A percentile compares a stretch with the other conserved stretches of the same genome.
Evolutionary conservation across 2,113 vertebrate genomes (phyloP).

Genomic region (Pedionomus torquatus): DNA sequence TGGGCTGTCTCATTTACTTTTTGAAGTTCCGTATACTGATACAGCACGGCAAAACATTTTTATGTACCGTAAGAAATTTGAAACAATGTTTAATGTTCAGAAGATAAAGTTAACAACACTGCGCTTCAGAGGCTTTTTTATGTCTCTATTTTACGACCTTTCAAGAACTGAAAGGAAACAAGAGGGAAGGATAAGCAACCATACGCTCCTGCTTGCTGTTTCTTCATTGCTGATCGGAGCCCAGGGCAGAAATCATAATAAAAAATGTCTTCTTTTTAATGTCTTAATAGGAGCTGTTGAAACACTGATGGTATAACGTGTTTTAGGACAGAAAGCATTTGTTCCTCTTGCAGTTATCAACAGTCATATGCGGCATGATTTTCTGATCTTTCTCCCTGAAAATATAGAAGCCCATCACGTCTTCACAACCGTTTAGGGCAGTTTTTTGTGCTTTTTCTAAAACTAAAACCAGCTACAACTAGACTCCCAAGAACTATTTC

Average conservation of each 20-base stretch:
- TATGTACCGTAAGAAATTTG: conserved; percentile 83
- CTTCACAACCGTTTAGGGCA: background rate
- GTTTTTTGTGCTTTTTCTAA: conserved; percentile 28
- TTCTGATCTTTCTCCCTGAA: conserved; percentile 46
- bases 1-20: conserved; percentile 79
- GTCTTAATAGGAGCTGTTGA: conserved; percentile 74
- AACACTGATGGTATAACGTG: conserved; percentile 68
- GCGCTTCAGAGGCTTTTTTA: conserved; percentile 73
- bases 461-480: background rate
- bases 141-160: conserved; percentile 74
- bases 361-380: conserved; percentile 57
- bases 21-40: conserved; percentile 83
- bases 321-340: conserved; percentile 75
- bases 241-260: conserved; percentile 69
- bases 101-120: conserved; percentile 79
- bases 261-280: conserved; percentile 60
- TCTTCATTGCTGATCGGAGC: conserved; percentile 59
- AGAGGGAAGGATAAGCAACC: conserved; percentile 57
- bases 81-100: conserved; percentile 87
- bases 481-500: background rate
- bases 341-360: conserved; percentile 72
- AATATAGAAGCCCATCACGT: background rate
- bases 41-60: conserved; percentile 80
- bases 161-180: conserved; percentile 68
- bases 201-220: conserved; percentile 25